Evolutionary conservation across 2,797 vertebrate genomes (phyloP), one percentile per base, ranked within the genome.

Genomic region (Anisognathus igniventris): DNA sequence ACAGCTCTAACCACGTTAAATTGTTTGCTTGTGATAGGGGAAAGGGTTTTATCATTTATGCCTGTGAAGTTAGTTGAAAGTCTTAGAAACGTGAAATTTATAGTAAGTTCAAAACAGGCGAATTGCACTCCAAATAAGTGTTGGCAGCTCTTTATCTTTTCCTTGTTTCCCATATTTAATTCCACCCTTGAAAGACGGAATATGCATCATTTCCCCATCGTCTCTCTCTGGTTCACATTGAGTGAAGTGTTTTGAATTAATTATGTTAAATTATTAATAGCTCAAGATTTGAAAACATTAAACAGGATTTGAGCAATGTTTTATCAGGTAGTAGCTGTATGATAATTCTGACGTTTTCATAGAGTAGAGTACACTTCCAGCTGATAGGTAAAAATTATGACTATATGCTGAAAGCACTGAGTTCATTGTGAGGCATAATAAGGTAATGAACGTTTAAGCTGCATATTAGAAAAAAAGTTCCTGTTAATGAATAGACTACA

Each of bases 261-360:
- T 97, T 98, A 97, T 53, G 47, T 93, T 97, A 96, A 97, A 97
- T 98, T 98, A 97, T 97, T 98, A 98, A 97, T 97, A 97, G 93
- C 80, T 96, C 86, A 89, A 88, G 95, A 97, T 97, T 94, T 86
- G 96, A 97, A 97, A 97, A 96, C 93, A 96, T 97, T 97, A 95
- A n/a, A n/a, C 85, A 92, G 92, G 86, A 68, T 88, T 90, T 92
- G 90, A 96, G 88, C 91, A 96, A 95, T 90, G 95, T 95, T 94
- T 97, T 95, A 91, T 93, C 82, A 65, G 50, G 88, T 58, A 19
- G 88, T 78, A 90, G 79, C 75, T 62, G 56, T 91, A 61, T 85
- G 86, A 93, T 94, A 82, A 94, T 93, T 81, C 82, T 94, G 95
- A 87, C 24, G 80, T 92, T 96, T 96, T 93, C 86, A 78, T 88